Percentiles rank a stretch among this genome's conserved stretches.
Conservation (phyloP, 2,113 vertebrate genomes). For the Mellivora capensis region DNA sequence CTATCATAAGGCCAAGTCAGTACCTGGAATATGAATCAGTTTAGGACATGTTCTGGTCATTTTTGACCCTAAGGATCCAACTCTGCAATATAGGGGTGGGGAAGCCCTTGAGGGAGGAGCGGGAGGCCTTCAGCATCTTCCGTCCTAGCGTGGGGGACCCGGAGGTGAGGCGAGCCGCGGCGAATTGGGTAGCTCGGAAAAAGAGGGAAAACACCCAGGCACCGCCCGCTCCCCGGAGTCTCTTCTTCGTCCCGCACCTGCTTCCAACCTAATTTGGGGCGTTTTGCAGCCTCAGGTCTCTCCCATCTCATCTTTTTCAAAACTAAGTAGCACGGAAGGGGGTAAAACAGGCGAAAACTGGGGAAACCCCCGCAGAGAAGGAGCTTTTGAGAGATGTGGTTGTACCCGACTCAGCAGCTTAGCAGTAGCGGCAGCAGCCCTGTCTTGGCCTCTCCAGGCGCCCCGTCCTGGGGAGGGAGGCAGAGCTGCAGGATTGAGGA, state of each 20-base stretch:
- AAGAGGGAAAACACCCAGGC: slow-evolving; percentile 77
- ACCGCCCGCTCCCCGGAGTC: slow-evolving; percentile 77
- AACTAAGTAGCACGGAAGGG: slow-evolving; percentile 70
- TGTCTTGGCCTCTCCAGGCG: slow-evolving; percentile 67
- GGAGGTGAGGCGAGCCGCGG: slow-evolving; percentile 40
- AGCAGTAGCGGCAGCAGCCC: slow-evolving; percentile 74
- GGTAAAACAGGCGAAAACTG: slow-evolving; percentile 68
- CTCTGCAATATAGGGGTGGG: slow-evolving; percentile 53
- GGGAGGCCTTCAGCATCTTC: slow-evolving; percentile 32
- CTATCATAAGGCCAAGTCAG: background rate
- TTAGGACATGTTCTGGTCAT: slow-evolving; percentile 41
- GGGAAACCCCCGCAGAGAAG: slow-evolving; percentile 73
- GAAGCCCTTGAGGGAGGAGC: slow-evolving; percentile 72
- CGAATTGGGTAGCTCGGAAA: slow-evolving; percentile 77
- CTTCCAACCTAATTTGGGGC: slow-evolving; percentile 80
- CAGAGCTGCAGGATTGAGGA: slow-evolving; percentile 70
- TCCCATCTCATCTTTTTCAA: slow-evolving; percentile 68
- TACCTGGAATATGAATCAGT: slow-evolving; percentile 18
- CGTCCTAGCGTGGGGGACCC: background rate
- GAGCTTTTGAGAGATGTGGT: slow-evolving; percentile 74
- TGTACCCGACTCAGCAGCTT: slow-evolving; percentile 77
- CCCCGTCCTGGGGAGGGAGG: slow-evolving; percentile 74
- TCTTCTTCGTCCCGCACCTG: slow-evolving; percentile 71
- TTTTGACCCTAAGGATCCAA: slow-evolving; percentile 21
- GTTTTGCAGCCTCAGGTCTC: slow-evolving; percentile 65